Conservation (phyloP, 2,113 vertebrate genomes). For the Rhinoderma darwinii region DNA sequence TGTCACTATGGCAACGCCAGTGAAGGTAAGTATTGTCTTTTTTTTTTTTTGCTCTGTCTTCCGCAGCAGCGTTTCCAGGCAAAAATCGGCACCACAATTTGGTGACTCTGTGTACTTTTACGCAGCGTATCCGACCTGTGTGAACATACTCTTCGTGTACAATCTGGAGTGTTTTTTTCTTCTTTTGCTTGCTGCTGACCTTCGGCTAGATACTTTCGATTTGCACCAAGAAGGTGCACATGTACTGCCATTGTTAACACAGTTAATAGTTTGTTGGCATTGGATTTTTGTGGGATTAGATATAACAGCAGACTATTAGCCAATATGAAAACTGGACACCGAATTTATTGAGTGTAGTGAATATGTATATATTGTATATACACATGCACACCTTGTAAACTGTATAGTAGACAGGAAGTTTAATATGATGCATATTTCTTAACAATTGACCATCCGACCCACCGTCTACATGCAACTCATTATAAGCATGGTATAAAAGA, state of each 20-base stretch:
- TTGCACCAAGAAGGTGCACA: not conserved
- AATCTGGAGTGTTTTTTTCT: too few relatives aligned
- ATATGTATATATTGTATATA: slow-evolving; percentile 35
- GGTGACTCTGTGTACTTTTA: too few relatives aligned
- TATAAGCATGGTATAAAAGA: slow-evolving; percentile 11
- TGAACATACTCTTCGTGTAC: too few relatives aligned
- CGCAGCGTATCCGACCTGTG: too few relatives aligned
- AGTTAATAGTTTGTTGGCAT: not conserved
- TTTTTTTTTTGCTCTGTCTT: too few relatives aligned
- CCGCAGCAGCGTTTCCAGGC: too few relatives aligned
- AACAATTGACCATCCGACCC: slow-evolving; percentile 3
- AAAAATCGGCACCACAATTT: too few relatives aligned
- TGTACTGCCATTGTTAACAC: not conserved
- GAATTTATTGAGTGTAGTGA: slow-evolving; percentile 30
- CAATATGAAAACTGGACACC: not conserved
- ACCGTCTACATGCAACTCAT: not conserved
- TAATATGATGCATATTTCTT: slow-evolving; percentile 19
- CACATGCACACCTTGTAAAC: slow-evolving; percentile 28
- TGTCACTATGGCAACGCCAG: too few relatives aligned
- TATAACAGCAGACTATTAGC: not conserved
- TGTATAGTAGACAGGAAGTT: slow-evolving; percentile 16
- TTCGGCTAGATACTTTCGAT: too few relatives aligned
- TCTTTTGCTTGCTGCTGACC: too few relatives aligned
- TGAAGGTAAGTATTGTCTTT: too few relatives aligned
- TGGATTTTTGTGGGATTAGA: not conserved